Percentiles rank a stretch among this genome's conserved stretches.
Conservation (phyloP, 1,140 invertebrate genomes). For the Aradophagus sp. region DNA sequence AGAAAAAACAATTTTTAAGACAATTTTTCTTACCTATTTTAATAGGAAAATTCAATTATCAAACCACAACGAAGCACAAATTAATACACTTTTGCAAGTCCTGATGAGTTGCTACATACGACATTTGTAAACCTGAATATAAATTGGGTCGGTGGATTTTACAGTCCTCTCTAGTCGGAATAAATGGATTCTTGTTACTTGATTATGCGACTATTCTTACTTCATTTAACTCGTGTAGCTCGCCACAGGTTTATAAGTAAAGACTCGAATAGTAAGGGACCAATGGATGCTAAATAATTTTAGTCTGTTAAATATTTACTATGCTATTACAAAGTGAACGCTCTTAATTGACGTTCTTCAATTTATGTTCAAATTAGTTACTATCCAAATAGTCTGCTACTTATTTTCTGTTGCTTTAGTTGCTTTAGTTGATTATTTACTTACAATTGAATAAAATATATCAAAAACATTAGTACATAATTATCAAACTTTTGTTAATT, state of each 20-base stretch:
- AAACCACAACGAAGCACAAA: slow-evolving; percentile 63
- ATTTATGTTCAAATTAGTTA: too few relatives aligned
- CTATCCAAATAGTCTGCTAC: too few relatives aligned
- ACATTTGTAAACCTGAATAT: slow-evolving; percentile 59
- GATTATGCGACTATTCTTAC: slow-evolving; percentile 49
- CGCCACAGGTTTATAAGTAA: slow-evolving; percentile 39
- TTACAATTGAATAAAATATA: too few relatives aligned
- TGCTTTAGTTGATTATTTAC: too few relatives aligned
- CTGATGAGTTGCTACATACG: slow-evolving; percentile 38
- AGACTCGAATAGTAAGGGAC: slow-evolving; percentile 25
- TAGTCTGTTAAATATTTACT: slow-evolving; percentile 7
- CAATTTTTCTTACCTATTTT: too few relatives aligned
- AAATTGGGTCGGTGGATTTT: slow-evolving; percentile 69
- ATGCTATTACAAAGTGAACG: too few relatives aligned
- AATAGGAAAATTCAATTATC: slow-evolving; percentile 67
- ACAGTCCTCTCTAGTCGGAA: slow-evolving; percentile 68
- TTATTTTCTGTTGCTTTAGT: too few relatives aligned
- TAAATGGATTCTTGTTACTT: slow-evolving; percentile 72
- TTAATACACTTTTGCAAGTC: slow-evolving; percentile 62
- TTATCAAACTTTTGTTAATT: too few relatives aligned
- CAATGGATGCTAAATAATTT: slow-evolving; percentile 28
- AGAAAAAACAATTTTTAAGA: too few relatives aligned
- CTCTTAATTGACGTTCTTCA: too few relatives aligned
- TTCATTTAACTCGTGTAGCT: slow-evolving; percentile 23
- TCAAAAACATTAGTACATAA: too few relatives aligned